phyloP scores from a whole-genome alignment of 30 jellyfish, hydroid and myxozoan genomes.

The Sanderia malayensis region DNA sequence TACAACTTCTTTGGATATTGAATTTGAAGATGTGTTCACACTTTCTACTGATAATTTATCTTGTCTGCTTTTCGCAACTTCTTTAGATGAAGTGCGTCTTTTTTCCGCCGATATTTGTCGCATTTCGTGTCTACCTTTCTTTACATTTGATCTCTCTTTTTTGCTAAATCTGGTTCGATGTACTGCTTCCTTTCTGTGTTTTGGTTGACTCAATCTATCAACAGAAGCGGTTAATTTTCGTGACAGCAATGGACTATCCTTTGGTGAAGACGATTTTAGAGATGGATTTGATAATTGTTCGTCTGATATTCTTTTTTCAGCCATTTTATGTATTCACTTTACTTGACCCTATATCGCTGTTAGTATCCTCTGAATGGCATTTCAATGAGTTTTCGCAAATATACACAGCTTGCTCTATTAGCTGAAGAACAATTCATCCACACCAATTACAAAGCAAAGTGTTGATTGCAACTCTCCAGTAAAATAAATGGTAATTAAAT shows the following conservation, averaged over 20 bases:
- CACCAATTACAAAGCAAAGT: too few relatives aligned
- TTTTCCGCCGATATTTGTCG: neutral
- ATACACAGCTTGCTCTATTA: too few relatives aligned
- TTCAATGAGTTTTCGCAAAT: neutral
- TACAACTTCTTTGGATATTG: neutral
- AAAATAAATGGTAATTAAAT: too few relatives aligned
- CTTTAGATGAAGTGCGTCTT: neutral
- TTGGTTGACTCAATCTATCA: conserved; percentile 69
- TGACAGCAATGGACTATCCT: neutral
- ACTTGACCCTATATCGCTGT: neutral
- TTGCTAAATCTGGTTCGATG: neutral
- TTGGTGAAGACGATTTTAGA: neutral
- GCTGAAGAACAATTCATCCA: too few relatives aligned
- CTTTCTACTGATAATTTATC: too few relatives aligned
- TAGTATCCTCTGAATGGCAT: neutral
- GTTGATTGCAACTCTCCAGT: too few relatives aligned
- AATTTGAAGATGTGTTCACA: neutral
- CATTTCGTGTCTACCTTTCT: neutral
- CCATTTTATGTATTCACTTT: neutral
- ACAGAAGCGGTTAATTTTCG: conserved; percentile 50
- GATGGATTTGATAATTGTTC: too few relatives aligned
- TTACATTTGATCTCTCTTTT: neutral
- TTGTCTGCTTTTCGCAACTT: too few relatives aligned
- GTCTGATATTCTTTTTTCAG: too few relatives aligned
- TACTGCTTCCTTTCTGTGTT: neutral